phyloP scores from a whole-genome alignment of 1,140 invertebrate genomes.

The Heliothis virescens region DNA sequence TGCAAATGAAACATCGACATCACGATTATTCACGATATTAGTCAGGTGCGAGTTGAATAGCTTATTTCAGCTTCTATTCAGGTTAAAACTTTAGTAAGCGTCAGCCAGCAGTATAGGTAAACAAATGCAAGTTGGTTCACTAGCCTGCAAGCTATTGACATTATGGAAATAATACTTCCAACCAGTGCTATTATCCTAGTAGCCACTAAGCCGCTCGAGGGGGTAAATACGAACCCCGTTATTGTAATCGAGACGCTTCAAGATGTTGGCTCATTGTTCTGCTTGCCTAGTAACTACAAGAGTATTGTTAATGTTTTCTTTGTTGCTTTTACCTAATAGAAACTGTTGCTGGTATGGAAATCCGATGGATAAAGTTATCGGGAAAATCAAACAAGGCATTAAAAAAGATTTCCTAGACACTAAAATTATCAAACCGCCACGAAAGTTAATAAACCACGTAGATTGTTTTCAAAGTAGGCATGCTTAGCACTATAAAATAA shows the following conservation, averaged over 20 bases:
- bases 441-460: too few species aligned
- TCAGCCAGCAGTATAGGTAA: neutral
- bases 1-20: constrained; percentile 16
- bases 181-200: constrained; percentile 1
- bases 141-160: neutral
- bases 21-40: neutral
- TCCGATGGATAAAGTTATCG: too few species aligned
- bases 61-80: neutral
- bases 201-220: neutral
- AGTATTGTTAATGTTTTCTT: constrained; percentile 15
- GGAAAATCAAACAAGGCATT: too few species aligned
- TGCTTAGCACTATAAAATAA: neutral
- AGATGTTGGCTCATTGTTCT: constrained; percentile 8
- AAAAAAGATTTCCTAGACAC: too few species aligned
- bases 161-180: constrained; percentile 6
- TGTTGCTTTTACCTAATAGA: neutral
- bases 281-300: constrained; percentile 1
- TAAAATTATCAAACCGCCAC: too few species aligned
- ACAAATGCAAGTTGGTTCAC: neutral
- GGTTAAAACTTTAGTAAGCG: neutral
- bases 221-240: neutral
- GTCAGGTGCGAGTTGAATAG: neutral
- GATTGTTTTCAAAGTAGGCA: neutral
- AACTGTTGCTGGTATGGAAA: neutral
- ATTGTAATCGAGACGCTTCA: constrained; percentile 6